Evolutionary conservation across 2,113 vertebrate genomes (phyloP), one percentile per base, ranked within the genome.

Genomic region (Chaetops frenatus): DNA sequence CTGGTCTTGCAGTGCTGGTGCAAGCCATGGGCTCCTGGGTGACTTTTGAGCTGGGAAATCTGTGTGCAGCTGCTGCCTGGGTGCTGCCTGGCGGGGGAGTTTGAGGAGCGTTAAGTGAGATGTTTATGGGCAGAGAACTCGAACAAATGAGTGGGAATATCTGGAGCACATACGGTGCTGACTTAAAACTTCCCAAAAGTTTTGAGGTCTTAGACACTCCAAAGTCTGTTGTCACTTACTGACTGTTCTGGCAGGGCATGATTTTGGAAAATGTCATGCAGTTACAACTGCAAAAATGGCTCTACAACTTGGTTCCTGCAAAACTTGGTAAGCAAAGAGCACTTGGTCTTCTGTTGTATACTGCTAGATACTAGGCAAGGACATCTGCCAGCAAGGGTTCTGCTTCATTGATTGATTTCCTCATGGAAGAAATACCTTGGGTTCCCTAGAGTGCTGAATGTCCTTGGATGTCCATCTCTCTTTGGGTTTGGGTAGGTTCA

Each of bases 151-250:
- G 48, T 51, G 35, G 57, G 58, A 81, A 62, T 85, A 90, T 71
- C 78, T 92, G 85, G 62, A 88, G 74, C 38, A 44, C 1, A 3
- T 71, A 50, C 0, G 1, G 28, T 56, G 67, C 71, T 81, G 80
- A 78, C 20, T 87, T 93, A 47, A 81, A 84, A 51, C 67, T 94
- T 92, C 38, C 19, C 36, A 15, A 29, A 86, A 60, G 64, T 93
- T 94, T 84, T 67, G 56, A 91, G 20, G 25, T 78, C 51, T 90
- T 3, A 4, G 45, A 19, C 24, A 36, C 56, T 74, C 28, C 10
- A 1, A 33, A 36, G 33, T 67, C 44, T 94, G 15, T 69, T 67
- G 38, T 78, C 4, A 13, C 62, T 94, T 31, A 20, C 36, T 57
- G 29, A 45, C 56, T 78, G 58, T 61, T 88, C 44, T 81, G 69